Base-by-base conservation (phyloP, 2,797 vertebrate species). In the Crocodylus rhombifer region DNA sequence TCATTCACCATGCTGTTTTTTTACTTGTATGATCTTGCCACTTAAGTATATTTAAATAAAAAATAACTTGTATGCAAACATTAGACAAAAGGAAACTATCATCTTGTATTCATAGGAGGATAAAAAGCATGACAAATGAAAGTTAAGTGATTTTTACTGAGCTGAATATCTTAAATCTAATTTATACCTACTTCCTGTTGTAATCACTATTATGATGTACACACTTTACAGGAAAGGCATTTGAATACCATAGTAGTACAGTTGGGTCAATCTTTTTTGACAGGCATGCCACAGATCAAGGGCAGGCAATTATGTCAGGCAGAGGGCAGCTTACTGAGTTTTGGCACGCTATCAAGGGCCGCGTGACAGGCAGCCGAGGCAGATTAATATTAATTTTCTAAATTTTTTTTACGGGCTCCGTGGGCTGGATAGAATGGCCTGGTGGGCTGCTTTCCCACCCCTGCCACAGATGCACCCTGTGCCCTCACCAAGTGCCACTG, bases 21-120 rank as follows among this genome's bases (percentile, higher is more conserved):
- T 23, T 57, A 18, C 1, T 1, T 3, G 5, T 17, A 6, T 12
- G 33, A 64, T 81, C 61, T 36, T 30, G 28, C 51, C 7, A 1
- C 9, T 71, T 28, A 4, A 4, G 78, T 74, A 21, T 18, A 42
- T 77, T 74, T 33, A 67, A 51, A 4, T 81, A 26, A 25, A 64
- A 51, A 64, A 65, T 78, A 14, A 33, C 84, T 26, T 30, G 12
- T 17, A 1, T 6, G 15, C 42, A 71, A 64, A 55, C 78, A 77
- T 73, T 69, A n/a, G 2, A 65, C 36, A 55, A 65, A 87, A 76
- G 78, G 7, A 67, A 81, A 9, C 5, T 5, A 30, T 51, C 14
- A 63, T 17, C 82, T 28, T 30, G 57, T 20, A 10, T 64, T 15
- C 5, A 28, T 25, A 87, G 16, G 63, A 77, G 33, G 79, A 88